Conservation (phyloP, 1,140 invertebrate species). For the Bemisia tabaci region DNA sequence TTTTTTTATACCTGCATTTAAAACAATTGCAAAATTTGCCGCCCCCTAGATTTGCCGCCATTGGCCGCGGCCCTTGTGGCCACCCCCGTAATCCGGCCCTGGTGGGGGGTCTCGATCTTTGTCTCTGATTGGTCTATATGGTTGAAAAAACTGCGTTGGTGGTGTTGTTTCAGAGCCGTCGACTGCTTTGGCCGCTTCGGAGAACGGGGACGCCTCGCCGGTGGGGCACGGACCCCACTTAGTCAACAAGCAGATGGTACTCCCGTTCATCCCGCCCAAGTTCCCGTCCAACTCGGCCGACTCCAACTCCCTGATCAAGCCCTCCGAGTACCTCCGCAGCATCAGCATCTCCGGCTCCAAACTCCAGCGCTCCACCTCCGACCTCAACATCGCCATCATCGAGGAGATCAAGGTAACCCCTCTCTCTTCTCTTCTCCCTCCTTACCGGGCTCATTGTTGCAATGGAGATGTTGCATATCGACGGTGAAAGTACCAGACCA, state of each 20-base stretch:
- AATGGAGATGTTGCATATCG: too few species aligned
- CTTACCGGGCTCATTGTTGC: too few species aligned
- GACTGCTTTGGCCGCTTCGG: not conserved
- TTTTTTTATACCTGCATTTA: too few species aligned
- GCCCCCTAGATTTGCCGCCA: too few species aligned
- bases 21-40: too few species aligned
- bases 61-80: too few species aligned
- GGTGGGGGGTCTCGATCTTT: too few species aligned
- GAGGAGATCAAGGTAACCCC: conserved; percentile 5
- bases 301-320: conserved; percentile 72
- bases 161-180: not conserved
- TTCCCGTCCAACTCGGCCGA: conserved; percentile 50
- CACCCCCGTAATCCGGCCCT: too few species aligned
- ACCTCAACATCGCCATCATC: conserved; percentile 10
- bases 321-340: conserved; percentile 76
- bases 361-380: conserved; percentile 11
- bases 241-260: conserved; percentile 65
- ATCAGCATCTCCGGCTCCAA: conserved; percentile 42
- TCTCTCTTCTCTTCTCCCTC: too few species aligned
- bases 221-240: conserved; percentile 34
- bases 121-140: too few species aligned
- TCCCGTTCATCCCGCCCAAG: conserved; percentile 77
- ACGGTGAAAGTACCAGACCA: too few species aligned
- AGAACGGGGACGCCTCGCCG: not conserved
- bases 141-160: too few species aligned